Evolutionary conservation across 2,797 vertebrate genomes (phyloP).

Genomic region (Notoglanidium macrostoma): DNA sequence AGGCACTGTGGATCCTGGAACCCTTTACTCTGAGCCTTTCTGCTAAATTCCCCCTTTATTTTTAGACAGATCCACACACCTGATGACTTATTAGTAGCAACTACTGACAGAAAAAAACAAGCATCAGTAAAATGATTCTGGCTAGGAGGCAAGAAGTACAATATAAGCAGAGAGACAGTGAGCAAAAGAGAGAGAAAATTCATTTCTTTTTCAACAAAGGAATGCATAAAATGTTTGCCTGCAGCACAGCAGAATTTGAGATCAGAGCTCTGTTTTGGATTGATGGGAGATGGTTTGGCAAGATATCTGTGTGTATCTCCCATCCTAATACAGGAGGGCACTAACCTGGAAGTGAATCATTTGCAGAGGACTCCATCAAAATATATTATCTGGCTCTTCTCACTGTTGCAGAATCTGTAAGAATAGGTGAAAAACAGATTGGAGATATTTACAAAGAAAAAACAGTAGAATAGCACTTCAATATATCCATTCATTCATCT

Average conservation of each 20-base stretch:
- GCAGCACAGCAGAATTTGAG: constrained; percentile 23
- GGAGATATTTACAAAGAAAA: not conserved
- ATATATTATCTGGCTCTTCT: constrained; percentile 8
- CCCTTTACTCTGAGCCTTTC: constrained; percentile 9
- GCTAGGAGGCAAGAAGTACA: constrained; percentile 36
- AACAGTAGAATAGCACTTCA: not conserved
- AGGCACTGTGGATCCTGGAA: constrained; percentile 37
- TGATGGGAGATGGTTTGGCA: constrained; percentile 38
- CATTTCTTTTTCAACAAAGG: constrained; percentile 37
- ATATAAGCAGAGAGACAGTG: constrained; percentile 13
- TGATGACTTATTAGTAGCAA: constrained; percentile 39
- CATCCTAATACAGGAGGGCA: constrained; percentile 1
- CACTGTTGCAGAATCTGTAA: not conserved
- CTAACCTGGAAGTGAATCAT: constrained; percentile 10
- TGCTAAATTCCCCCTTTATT: constrained; percentile 33
- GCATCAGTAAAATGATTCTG: constrained; percentile 44
- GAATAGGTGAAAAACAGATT: not conserved
- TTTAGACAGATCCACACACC: constrained; percentile 41
- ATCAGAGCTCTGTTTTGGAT: constrained; percentile 31
- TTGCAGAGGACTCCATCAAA: constrained; percentile 22
- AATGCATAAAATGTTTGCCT: constrained; percentile 30
- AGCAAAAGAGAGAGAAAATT: not conserved
- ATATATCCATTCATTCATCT: not conserved
- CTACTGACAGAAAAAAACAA: constrained; percentile 48
- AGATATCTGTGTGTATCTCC: constrained; percentile 1